Base-by-base conservation (phyloP, 2,888 invertebrate species). In the Mimachlamys varia region DNA sequence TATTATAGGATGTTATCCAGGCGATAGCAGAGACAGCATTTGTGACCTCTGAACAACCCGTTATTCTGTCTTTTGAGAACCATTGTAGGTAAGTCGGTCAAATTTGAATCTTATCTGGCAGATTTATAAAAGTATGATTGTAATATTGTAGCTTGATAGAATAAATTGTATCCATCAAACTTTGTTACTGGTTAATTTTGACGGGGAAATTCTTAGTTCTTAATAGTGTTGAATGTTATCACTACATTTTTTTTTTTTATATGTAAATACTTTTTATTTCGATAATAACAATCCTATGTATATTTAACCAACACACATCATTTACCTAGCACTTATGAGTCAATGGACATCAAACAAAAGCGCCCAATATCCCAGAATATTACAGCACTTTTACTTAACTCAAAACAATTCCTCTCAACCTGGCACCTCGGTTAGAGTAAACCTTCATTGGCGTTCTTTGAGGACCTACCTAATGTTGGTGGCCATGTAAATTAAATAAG, bases 11-110 rank as follows among this genome's bases (percentile, higher is more conserved):
- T 97, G 99, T 99, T 88, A 99, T 99, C 95, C 98, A 98, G 97
- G 99, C 99, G 5, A 98, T 99, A 91, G 97, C 99, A 93, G 99
- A 99, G 97, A 99, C 99, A 5, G 99, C 99, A 87, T 99, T 99
- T 97, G 99, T 99, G 89, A 99, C 99, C 1, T 99, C 99, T 7
- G 99, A 99, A 95, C 99, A 98, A 97, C 99, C 99, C 0, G 98
- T 99, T 90, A 99, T 99, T 94, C 97, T 99, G 90, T 99, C 99
- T 50, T 99, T 99, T 97, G 99, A 99, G 97, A 99, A 99, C 97
- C 99, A 99, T 97, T 99, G 99, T 97, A 99, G 99, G 97, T 97
- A 94, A 94, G 95, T 93, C 3, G 17, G 19, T 4, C 62, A 33
- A 0, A 27, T n/a, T 13, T 2, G 3, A 2, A 44, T 44, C 44